These are phyloP conservation scores for Tenrec ecaudatus DNA, from an alignment of 2,113 vertebrate genomes.

Conservation along the genomic window DNA sequence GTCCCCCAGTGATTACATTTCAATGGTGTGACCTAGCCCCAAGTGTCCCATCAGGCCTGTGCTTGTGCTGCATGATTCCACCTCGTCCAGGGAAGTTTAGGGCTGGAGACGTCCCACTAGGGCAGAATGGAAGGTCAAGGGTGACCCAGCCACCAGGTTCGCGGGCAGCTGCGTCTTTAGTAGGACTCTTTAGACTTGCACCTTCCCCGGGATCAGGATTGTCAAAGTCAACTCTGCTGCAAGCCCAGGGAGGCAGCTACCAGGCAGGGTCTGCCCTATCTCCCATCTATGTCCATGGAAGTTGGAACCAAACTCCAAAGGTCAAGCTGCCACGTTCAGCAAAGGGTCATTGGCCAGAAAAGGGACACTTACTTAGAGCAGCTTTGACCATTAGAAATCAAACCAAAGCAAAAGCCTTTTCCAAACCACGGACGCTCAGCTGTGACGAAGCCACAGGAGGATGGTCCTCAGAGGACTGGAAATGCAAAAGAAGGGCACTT, in stretches of 20 bases:
- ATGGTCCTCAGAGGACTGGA: slow-evolving; percentile 54
- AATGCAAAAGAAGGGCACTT: slow-evolving; percentile 37
- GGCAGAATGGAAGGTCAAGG: neutral
- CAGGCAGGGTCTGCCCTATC: neutral
- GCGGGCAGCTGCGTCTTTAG: too few species aligned
- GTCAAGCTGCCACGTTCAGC: neutral
- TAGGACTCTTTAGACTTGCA: too few species aligned
- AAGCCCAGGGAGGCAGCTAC: neutral
- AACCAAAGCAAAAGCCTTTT: slow-evolving; percentile 8
- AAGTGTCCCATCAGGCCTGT: neutral
- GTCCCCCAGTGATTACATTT: neutral
- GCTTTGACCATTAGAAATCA: slow-evolving; percentile 34
- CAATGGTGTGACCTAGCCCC: neutral
- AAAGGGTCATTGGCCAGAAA: neutral
- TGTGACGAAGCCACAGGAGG: slow-evolving; percentile 29
- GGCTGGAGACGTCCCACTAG: neutral
- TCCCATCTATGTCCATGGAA: neutral
- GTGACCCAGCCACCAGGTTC: too few species aligned
- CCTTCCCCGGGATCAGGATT: neutral
- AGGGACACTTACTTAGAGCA: slow-evolving; percentile 6
- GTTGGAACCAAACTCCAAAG: neutral
- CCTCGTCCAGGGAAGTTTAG: neutral
- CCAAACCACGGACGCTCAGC: neutral
- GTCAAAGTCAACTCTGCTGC: neutral
- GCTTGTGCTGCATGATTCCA: neutral